phyloP scores from a whole-genome alignment of 1,140 invertebrate genomes.

The Rhizoglyphus robini region DNA sequence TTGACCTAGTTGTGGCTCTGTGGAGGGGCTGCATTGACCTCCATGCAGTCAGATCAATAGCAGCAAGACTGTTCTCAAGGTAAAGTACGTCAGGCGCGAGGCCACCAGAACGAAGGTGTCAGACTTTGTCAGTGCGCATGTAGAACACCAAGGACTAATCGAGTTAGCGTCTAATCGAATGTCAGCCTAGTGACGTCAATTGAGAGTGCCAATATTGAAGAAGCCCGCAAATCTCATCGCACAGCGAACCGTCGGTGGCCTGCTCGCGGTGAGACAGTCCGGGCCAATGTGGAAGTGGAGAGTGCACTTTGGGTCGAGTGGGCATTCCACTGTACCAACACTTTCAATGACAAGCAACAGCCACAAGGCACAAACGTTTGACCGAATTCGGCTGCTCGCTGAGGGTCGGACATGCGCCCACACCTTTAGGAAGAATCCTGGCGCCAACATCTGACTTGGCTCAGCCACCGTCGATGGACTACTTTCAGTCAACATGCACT shows the following conservation, averaged over 20 bases:
- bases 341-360: no score
- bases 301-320: not conserved
- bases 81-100: not conserved
- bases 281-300: not conserved
- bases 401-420: not conserved
- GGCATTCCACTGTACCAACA: not conserved
- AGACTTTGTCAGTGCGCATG: not conserved
- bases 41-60: not conserved
- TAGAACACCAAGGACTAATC: not conserved
- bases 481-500: not conserved
- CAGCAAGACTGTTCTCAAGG: not conserved
- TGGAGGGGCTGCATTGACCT: no score
- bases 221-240: not conserved
- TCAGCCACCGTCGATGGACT: not conserved
- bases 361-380: no score
- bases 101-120: not conserved
- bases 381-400: not conserved
- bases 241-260: no score
- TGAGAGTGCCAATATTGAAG: not conserved
- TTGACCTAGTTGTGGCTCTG: no score
- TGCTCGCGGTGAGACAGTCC: no score
- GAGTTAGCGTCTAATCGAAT: not conserved
- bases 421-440: not conserved
- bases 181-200: not conserved
- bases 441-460: not conserved